Percentiles rank a stretch among this genome's conserved stretches.
Conservation (phyloP, 2,888 invertebrate genomes). For the Xestia sexstrigata region DNA sequence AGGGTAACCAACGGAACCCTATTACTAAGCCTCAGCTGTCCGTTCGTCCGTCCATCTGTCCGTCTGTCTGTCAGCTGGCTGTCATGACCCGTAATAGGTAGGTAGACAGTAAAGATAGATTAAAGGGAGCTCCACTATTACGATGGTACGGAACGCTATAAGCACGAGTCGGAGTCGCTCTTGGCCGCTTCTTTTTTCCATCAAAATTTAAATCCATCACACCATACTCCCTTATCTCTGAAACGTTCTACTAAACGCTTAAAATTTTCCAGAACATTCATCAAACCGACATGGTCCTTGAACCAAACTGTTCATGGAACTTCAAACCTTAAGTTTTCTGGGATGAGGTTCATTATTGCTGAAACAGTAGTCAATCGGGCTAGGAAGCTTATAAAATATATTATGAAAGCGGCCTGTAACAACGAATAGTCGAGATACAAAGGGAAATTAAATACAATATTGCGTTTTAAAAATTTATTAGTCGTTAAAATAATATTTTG, state of each 20-base stretch:
- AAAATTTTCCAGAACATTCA: conserved; percentile 41
- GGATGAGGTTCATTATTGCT: background rate
- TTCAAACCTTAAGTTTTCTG: background rate
- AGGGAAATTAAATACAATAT: conserved; percentile 31
- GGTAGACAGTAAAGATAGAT: too few relatives aligned
- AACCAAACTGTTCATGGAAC: background rate
- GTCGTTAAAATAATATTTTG: background rate
- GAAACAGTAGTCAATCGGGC: conserved; percentile 34
- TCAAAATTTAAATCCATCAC: conserved; percentile 17
- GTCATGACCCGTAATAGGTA: too few relatives aligned
- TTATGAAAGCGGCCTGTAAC: conserved; percentile 37
- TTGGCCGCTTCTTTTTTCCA: background rate
- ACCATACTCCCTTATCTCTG: conserved; percentile 31
- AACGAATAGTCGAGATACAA: conserved; percentile 43
- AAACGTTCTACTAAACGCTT: conserved; percentile 30
- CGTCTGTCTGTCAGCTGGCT: too few relatives aligned
- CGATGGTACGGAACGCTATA: too few relatives aligned
- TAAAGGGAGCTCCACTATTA: too few relatives aligned
- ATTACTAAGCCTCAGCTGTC: too few relatives aligned
- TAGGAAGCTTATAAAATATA: conserved; percentile 43
- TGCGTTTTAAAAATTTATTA: conserved; percentile 24
- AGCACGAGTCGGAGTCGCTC: too few relatives aligned
- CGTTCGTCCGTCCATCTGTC: too few relatives aligned
- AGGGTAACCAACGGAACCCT: too few relatives aligned
- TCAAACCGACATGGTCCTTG: conserved; percentile 26